These are phyloP conservation scores for Metopolophium dirhodum DNA, from an alignment of 1,140 invertebrate genomes.

Conservation along the genomic window DNA sequence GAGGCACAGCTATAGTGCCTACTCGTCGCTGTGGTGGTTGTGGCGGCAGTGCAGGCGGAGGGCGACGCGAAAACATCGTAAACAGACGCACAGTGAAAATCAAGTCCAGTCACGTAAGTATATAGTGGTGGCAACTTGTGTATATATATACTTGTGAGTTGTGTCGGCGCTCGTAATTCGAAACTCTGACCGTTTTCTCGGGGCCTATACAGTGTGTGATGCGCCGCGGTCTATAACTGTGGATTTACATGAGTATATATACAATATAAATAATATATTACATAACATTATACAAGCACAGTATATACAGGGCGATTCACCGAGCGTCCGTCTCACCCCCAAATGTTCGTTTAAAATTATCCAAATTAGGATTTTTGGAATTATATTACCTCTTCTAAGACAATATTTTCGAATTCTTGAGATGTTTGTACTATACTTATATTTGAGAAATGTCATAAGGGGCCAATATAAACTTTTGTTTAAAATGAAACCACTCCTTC, in stretches of 20 bases:
- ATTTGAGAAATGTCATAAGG: too few relatives aligned
- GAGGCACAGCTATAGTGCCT: background rate
- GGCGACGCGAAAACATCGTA: slow-evolving; percentile 15
- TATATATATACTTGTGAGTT: background rate
- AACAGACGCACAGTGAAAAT: slow-evolving; percentile 34
- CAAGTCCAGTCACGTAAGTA: slow-evolving; percentile 41
- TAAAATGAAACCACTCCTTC: background rate
- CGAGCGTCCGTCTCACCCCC: too few relatives aligned
- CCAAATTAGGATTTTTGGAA: background rate
- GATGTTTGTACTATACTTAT: too few relatives aligned
- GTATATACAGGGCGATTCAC: background rate
- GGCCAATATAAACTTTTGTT: background rate
- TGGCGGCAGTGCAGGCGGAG: background rate
- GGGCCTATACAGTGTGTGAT: background rate
- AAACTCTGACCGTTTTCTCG: slow-evolving; percentile 21
- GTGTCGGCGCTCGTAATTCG: background rate
- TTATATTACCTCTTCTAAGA: too few relatives aligned
- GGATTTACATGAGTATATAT: background rate
- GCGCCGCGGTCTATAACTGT: background rate
- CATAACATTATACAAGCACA: too few relatives aligned
- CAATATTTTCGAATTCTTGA: too few relatives aligned
- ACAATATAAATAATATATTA: too few relatives aligned
- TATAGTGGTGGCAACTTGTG: background rate
- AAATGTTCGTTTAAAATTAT: too few relatives aligned
- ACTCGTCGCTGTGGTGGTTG: background rate